These are phyloP conservation scores for Pseudomugil gertrudae DNA, from an alignment of 2,797 vertebrate species.

Conservation along the genomic window DNA sequence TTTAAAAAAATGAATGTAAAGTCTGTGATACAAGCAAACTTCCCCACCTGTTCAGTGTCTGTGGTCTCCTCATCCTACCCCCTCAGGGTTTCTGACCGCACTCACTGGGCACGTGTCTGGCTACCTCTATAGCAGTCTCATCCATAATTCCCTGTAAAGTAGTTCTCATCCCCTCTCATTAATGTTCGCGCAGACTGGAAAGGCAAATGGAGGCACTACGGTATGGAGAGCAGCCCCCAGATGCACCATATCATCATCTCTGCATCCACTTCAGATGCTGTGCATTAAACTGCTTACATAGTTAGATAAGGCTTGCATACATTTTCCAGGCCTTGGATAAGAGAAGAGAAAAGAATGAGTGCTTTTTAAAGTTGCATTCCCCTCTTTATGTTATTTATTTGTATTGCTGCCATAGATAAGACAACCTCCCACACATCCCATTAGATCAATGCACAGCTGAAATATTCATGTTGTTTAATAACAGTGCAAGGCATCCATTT, in stretches of 20 bases:
- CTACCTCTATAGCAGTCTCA: conserved; percentile 37
- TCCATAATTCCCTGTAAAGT: conserved; percentile 41
- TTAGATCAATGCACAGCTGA: conserved; percentile 50
- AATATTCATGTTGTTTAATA: conserved; percentile 62
- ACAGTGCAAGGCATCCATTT: conserved; percentile 43
- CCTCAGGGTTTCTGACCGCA: background rate
- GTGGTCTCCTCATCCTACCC: background rate
- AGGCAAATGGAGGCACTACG: conserved; percentile 30
- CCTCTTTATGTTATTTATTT: conserved; percentile 33
- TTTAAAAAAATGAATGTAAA: conserved; percentile 11
- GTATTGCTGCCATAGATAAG: conserved; percentile 56
- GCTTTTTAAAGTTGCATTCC: conserved; percentile 51
- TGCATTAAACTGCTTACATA: conserved; percentile 48
- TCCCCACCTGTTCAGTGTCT: conserved; percentile 22
- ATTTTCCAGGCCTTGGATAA: conserved; percentile 18
- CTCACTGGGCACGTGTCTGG: conserved; percentile 9
- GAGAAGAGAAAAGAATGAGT: conserved; percentile 50
- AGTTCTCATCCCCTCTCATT: conserved; percentile 46
- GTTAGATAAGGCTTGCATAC: conserved; percentile 30
- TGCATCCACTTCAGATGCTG: conserved; percentile 20
- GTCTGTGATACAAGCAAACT: conserved; percentile 13
- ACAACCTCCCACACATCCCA: conserved; percentile 45
- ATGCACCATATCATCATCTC: conserved; percentile 26
- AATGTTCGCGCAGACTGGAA: conserved; percentile 21
- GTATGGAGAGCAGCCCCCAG: conserved; percentile 34